A percentile compares a stretch with the other conserved stretches of the same genome.
Evolutionary conservation across 35 echinoderm and acorn worm genomes (phyloP).

Genomic region (Anneissia japonica): DNA sequence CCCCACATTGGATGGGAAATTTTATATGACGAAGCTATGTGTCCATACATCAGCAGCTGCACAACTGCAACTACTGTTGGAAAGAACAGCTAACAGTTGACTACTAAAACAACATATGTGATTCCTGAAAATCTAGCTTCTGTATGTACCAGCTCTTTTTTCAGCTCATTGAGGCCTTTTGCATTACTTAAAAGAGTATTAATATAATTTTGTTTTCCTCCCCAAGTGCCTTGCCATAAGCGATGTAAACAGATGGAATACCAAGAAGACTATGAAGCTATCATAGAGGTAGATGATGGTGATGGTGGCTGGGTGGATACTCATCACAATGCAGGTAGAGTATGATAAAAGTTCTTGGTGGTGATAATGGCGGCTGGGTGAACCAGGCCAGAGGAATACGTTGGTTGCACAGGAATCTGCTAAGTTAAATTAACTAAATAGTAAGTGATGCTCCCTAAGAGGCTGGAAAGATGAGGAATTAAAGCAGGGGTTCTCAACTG

Average conservation of each 20-base stretch:
- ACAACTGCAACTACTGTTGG: background rate
- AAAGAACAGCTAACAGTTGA: background rate
- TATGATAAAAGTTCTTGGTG: too few relatives aligned
- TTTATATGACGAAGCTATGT: background rate
- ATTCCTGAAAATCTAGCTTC: background rate
- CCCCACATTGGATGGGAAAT: background rate
- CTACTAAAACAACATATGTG: background rate
- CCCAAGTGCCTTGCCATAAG: conserved; percentile 83
- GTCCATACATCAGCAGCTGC: background rate
- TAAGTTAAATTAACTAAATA: too few relatives aligned
- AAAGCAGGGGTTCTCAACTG: too few relatives aligned
- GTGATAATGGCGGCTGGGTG: too few relatives aligned
- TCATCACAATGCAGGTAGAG: conserved; percentile 92
- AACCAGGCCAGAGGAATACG: too few relatives aligned
- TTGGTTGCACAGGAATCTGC: too few relatives aligned
- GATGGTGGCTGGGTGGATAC: conserved; percentile 99
- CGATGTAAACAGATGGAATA: conserved; percentile 99
- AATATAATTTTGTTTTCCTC: background rate
- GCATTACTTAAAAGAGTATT: too few relatives aligned
- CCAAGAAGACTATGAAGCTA: conserved; percentile 86
- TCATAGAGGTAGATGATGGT: conserved; percentile 88
- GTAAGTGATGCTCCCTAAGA: too few relatives aligned
- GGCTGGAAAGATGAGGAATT: too few relatives aligned
- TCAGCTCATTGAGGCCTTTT: background rate
- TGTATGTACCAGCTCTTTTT: background rate